Base-by-base conservation (phyloP, 2,888 invertebrate species). In the Trissoscelio sp. region DNA sequence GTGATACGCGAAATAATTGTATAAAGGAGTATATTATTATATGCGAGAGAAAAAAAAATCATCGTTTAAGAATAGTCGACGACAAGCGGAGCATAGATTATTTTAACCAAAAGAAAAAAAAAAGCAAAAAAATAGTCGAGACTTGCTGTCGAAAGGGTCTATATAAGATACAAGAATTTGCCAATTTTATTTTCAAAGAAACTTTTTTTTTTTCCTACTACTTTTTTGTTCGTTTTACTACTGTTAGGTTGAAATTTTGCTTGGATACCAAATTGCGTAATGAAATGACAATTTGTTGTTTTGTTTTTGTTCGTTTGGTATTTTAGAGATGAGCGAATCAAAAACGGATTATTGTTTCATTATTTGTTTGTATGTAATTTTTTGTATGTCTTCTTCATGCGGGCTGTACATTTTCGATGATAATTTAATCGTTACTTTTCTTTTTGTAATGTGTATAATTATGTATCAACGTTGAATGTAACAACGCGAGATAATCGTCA, bases 1-100 rank as follows among this genome's bases (percentile, higher is more conserved):
- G 87, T 88, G 88, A 88, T 88, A 87, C 87, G 87, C 84, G 83
- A 85, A 82, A 82, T 82, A 86, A 86, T 85, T 88, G 86, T 88
- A 86, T 87, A 87, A 86, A 87, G 84, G 57, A 74, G 79, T 84
- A 85, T 84, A 80, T 81, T 84, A 84, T 79, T 81, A 70, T 62
- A 70, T 46, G 62, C 78, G 78, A 37, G 70, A 74, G 39, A 42
- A 53, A 66, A 58, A 51, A 64, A 57, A 60, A 73, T 78, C 82
- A 51, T 66, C 77, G 78, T 81, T 64, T 46, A 74, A 57, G 55
- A 70, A 72, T 78, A 66, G 62, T 72, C 44, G 57, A 73, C 64
- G 77, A 62, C 31, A 66, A 66, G 58, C 62, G 77, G 60, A 72
- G 78, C 79, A 82, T 82, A 83, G 82, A 83, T 79, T 83, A 84